Evolutionary conservation across 2,113 vertebrate genomes (phyloP).

Genomic region (Tenrec ecaudatus): DNA sequence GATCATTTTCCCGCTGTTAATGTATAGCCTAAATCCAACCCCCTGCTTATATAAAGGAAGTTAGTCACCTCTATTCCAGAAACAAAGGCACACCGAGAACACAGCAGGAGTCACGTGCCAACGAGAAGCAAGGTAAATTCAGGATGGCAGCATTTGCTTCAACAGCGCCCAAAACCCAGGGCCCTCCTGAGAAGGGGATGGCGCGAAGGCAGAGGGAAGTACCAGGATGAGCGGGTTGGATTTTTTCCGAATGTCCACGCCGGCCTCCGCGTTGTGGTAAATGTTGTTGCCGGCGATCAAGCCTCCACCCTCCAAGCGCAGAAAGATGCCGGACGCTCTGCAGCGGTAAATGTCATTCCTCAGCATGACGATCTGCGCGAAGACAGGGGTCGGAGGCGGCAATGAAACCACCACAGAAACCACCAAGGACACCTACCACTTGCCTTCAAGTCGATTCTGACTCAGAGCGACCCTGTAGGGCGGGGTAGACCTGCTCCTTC

Average conservation of each 20-base stretch:
- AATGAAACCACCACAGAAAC: not conserved
- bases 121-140: not conserved
- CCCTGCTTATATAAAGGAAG: not conserved
- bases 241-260: constrained; percentile 92
- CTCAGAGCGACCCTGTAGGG: not conserved
- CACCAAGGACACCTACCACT: no score
- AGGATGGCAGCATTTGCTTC: not conserved
- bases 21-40: not conserved
- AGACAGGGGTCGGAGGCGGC: not conserved
- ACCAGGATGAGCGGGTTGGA: constrained; percentile 93
- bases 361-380: constrained; percentile 91
- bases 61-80: constrained; percentile 11
- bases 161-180: not conserved
- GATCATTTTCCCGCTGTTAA: constrained; percentile 18
- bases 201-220: constrained; percentile 23
- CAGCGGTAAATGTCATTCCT: constrained; percentile 92
- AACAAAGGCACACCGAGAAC: constrained; percentile 14
- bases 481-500: not conserved
- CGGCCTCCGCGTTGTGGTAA: constrained; percentile 91
- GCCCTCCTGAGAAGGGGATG: not conserved
- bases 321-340: constrained; percentile 91
- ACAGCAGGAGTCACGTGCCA: not conserved
- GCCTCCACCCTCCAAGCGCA: constrained; percentile 91
- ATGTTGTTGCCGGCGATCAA: constrained; percentile 93
- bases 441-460: no score